Conservation (phyloP, 2,797 vertebrate species). For the Gallinago stenura region DNA sequence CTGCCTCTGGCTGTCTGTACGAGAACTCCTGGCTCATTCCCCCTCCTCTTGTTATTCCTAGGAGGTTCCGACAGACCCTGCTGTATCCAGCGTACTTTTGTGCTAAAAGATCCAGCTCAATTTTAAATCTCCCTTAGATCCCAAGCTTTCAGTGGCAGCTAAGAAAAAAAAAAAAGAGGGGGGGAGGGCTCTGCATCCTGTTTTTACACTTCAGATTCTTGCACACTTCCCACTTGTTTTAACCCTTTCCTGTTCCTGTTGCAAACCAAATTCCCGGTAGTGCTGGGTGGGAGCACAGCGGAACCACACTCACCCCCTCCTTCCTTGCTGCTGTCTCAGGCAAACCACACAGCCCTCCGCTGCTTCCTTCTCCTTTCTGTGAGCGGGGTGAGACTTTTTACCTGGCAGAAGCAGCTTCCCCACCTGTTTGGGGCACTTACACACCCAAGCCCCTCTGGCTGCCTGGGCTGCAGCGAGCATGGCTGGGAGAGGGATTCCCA, state of each 20-base stretch:
- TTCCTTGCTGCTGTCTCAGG: not conserved
- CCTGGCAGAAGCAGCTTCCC: rapidly evolving
- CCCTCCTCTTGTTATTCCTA: rapidly evolving
- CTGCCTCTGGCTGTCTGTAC: not conserved
- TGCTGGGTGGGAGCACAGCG: not conserved
- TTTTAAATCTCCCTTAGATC: not conserved
- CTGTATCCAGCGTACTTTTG: not conserved
- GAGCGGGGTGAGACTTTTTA: not conserved
- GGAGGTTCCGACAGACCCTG: not conserved
- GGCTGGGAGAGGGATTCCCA: not conserved
- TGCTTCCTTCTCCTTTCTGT: rapidly evolving
- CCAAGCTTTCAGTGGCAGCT: not conserved
- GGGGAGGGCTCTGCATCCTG: not conserved
- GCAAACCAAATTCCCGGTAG: not conserved
- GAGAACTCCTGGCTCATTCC: not conserved
- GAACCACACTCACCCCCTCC: not conserved
- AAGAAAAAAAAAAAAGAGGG: too few species aligned
- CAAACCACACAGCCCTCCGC: not conserved
- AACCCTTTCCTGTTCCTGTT: not conserved
- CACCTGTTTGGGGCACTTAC: rapidly evolving
- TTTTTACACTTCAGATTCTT: not conserved
- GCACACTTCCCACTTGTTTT: not conserved
- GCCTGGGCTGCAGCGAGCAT: not conserved
- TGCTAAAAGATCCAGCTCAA: not conserved
- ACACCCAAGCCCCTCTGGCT: not conserved